A percentile compares a stretch with the other conserved stretches of the same genome.
phyloP scores from a whole-genome alignment of 2,113 vertebrate species.

The Phyllostomus hastatus region DNA sequence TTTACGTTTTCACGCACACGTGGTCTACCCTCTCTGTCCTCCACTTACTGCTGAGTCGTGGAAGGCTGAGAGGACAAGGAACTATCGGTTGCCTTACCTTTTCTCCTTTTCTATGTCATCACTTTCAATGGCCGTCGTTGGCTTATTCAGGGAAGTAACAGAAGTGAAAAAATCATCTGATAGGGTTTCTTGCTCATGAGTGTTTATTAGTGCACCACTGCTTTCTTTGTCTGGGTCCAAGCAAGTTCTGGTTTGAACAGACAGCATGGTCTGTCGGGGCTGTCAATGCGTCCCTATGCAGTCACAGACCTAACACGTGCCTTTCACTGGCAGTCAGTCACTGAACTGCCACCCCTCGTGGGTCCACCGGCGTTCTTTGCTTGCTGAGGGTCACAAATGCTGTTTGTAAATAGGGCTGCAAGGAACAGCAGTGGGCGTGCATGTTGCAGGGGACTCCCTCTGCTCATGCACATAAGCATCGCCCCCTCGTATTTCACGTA shows the following conservation, averaged over 20 bases:
- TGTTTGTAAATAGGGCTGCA: background rate
- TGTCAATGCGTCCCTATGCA: no score
- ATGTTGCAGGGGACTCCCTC: fast-evolving
- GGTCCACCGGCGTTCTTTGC: background rate
- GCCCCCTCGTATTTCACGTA: background rate
- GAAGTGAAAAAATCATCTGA: background rate
- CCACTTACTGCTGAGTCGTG: background rate
- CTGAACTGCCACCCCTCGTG: background rate
- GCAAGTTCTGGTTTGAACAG: background rate
- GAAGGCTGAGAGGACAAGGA: background rate
- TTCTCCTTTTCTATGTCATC: background rate
- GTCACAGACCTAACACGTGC: background rate
- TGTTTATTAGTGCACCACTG: background rate
- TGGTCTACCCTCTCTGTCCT: background rate
- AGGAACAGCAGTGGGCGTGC: fast-evolving
- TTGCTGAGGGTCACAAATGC: fast-evolving
- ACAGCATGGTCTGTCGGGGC: background rate
- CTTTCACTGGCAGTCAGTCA: background rate
- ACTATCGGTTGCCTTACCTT: fast-evolving
- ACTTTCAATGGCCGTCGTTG: background rate
- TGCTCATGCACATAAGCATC: fast-evolving
- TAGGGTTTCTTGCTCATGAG: background rate
- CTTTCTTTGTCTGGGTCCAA: background rate
- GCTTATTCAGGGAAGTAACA: background rate
- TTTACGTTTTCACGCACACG: background rate